Evolutionary conservation across 1,140 invertebrate genomes (phyloP).

Genomic region (Drosophila suzukii): DNA sequence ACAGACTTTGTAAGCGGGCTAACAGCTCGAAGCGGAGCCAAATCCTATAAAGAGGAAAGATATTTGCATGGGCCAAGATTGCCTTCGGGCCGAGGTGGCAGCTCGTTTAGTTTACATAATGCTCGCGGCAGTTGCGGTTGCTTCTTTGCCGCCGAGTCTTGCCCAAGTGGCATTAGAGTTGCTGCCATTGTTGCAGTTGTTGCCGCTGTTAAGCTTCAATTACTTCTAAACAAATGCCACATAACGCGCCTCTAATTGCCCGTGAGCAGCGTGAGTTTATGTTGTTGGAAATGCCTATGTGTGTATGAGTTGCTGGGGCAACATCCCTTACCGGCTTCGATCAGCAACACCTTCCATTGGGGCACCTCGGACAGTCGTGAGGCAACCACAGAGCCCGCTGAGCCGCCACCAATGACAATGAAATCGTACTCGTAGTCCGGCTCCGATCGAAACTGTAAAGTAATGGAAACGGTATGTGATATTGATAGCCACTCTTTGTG

Average conservation of each 20-base stretch:
- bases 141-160: conserved; percentile 64
- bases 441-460: conserved; percentile 85
- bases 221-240: conserved; percentile 81
- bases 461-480: neutral
- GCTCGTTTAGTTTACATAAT: conserved; percentile 76
- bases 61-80: conserved; percentile 67
- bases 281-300: conserved; percentile 10
- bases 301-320: conserved; percentile 58
- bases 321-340: conserved; percentile 90
- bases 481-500: neutral
- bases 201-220: conserved; percentile 77
- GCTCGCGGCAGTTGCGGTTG: conserved; percentile 70
- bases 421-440: conserved; percentile 91
- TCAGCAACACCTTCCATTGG: conserved; percentile 91
- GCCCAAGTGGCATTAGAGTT: conserved; percentile 72
- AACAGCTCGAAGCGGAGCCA: conserved; percentile 8
- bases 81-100: conserved; percentile 37
- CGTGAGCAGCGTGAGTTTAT: conserved; percentile 31
- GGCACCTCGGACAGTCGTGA: conserved; percentile 92
- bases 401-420: conserved; percentile 94
- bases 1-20: conserved; percentile 17
- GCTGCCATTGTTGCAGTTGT: conserved; percentile 38
- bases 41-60: conserved; percentile 18
- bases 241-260: conserved; percentile 76
- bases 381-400: conserved; percentile 92